Percentiles rank a stretch among this genome's conserved stretches.
Evolutionary conservation across 2,797 vertebrate species (phyloP).

Genomic region (Phaenicophaeus curvirostris): DNA sequence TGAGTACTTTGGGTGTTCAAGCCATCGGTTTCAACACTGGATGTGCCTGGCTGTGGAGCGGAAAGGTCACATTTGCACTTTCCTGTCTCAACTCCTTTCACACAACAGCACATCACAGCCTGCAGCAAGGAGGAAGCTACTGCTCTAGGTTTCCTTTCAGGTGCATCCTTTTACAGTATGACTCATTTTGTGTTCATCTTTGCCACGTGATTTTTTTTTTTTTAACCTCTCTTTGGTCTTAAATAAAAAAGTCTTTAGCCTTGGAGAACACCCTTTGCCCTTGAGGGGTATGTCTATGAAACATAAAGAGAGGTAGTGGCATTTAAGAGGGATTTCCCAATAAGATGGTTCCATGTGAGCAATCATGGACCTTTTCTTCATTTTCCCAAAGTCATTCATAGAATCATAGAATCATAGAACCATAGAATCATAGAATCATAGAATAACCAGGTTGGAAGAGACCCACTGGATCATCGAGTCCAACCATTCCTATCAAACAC

Average conservation of each 20-base stretch:
- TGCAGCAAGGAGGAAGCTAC: neutral
- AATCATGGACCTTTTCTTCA: neutral
- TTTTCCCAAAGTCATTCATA: neutral
- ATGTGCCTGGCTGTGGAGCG: neutral
- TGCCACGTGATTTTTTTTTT: fast-evolving
- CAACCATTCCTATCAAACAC: no score
- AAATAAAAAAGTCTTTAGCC: neutral
- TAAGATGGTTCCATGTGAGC: neutral
- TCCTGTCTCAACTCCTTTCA: neutral
- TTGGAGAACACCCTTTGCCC: neutral
- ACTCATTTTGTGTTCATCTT: neutral
- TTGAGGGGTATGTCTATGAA: neutral
- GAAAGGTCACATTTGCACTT: neutral
- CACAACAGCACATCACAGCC: neutral
- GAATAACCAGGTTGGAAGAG: no score
- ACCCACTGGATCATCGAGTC: no score
- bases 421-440: no score
- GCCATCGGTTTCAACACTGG: neutral
- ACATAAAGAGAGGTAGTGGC: neutral
- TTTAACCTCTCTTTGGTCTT: neutral
- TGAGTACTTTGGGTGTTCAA: neutral
- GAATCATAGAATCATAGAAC: no score
- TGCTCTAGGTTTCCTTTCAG: constrained; percentile 6
- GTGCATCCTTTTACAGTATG: neutral
- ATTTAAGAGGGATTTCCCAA: neutral